phyloP scores from a whole-genome alignment of 2,113 vertebrate species.

The Corythaeola cristata region DNA sequence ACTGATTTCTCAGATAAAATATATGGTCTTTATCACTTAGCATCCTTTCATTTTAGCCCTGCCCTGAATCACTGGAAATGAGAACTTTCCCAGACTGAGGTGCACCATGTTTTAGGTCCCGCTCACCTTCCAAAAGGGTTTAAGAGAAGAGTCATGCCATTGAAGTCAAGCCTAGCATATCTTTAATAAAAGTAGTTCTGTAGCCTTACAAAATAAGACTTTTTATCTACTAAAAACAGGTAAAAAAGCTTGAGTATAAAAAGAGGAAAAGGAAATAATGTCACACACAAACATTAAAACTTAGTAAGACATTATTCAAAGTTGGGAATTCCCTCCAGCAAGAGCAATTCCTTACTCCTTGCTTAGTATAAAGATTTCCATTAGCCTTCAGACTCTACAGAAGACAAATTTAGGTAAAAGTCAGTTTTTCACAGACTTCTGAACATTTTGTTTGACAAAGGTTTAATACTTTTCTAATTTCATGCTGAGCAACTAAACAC shows the following conservation, averaged over 20 bases:
- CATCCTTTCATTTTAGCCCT: background rate
- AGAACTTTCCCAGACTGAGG: background rate
- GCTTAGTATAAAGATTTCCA: background rate
- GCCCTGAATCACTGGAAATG: background rate
- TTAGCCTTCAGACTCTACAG: background rate
- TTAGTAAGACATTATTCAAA: background rate
- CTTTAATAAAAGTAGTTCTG: background rate
- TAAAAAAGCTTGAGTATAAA: background rate
- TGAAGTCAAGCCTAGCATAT: background rate
- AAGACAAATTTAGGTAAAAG: background rate
- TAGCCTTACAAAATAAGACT: background rate
- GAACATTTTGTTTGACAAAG: background rate
- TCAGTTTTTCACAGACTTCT: background rate
- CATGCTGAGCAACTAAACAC: background rate
- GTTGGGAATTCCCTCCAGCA: background rate
- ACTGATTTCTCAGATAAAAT: background rate
- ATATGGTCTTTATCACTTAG: background rate
- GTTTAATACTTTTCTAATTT: background rate
- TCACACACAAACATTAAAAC: background rate
- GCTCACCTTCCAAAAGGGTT: background rate
- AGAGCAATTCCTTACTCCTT: background rate
- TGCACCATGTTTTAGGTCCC: background rate
- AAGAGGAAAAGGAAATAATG: background rate
- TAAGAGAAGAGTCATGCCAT: background rate
- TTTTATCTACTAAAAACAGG: background rate